phyloP scores from a whole-genome alignment of 2,113 vertebrate species.

The Phylloscopus whistleri region DNA sequence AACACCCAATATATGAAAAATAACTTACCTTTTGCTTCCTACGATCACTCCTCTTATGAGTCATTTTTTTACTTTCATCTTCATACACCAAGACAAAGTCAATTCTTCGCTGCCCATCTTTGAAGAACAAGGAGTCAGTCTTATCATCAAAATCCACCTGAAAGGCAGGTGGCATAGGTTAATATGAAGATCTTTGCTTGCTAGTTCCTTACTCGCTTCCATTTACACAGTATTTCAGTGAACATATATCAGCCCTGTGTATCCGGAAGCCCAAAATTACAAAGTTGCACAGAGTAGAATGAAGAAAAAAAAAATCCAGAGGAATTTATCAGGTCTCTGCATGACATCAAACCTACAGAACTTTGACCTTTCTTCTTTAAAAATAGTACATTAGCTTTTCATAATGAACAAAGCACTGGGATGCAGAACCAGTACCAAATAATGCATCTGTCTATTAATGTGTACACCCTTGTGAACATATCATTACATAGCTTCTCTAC shows the following conservation, averaged over 20 bases:
- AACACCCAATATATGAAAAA: not conserved
- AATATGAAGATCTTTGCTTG: not conserved
- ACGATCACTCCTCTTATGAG: conserved; percentile 74
- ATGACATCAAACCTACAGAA: not conserved
- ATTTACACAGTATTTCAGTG: not conserved
- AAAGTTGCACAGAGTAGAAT: not conserved
- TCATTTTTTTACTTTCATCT: conserved; percentile 84
- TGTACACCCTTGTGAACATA: not conserved
- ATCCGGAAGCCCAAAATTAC: not conserved
- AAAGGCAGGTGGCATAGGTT: conserved; percentile 1
- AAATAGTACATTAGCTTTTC: not conserved
- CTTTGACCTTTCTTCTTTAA: not conserved
- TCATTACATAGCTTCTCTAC: not conserved
- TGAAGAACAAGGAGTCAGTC: conserved; percentile 88
- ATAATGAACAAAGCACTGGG: not conserved
- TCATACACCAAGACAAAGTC: conserved; percentile 93
- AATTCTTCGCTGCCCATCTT: conserved; percentile 84
- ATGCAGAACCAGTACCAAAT: not conserved
- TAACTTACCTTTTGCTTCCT: conserved; percentile 76
- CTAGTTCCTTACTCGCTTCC: not conserved
- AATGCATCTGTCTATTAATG: not conserved
- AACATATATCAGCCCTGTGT: not conserved
- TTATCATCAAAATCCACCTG: conserved; percentile 86
- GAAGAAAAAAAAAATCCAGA: not conserved
- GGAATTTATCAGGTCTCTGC: not conserved